These are phyloP conservation scores for Drosophila virilis DNA, from an alignment of 1,140 invertebrate genomes.

Conservation along the genomic window DNA sequence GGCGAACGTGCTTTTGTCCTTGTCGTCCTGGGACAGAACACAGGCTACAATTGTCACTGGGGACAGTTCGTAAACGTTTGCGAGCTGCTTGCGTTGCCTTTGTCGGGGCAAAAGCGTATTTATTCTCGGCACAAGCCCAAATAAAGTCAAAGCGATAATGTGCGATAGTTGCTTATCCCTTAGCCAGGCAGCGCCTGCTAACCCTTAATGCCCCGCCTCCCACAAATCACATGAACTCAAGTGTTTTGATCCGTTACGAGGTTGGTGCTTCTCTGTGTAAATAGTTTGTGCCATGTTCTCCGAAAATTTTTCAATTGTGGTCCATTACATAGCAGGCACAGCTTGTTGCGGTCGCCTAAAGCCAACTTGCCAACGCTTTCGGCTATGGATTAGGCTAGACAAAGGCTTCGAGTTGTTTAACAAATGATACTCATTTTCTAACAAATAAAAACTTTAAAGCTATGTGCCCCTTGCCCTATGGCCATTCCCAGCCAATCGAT, in stretches of 20 bases:
- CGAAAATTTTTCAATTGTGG: conserved; percentile 54
- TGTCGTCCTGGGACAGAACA: conserved; percentile 11
- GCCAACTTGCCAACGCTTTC: conserved; percentile 10
- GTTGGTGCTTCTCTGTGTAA: background rate
- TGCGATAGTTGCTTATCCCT: conserved; percentile 56
- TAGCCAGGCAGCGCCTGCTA: background rate
- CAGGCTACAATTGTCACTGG: conserved; percentile 15
- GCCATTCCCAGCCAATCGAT: too few species aligned
- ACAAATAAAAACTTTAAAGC: background rate
- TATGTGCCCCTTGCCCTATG: too few species aligned
- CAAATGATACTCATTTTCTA: background rate
- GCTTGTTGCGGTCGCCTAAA: conserved; percentile 15
- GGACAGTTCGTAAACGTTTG: conserved; percentile 28
- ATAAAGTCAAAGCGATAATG: conserved; percentile 59
- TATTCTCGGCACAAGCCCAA: conserved; percentile 62
- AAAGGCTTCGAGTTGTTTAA: conserved; percentile 17
- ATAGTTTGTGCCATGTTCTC: conserved; percentile 47
- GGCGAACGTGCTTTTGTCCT: conserved; percentile 38
- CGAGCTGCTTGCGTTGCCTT: conserved; percentile 43
- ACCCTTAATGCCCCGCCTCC: conserved; percentile 32
- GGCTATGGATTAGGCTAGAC: background rate
- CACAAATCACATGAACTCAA: conserved; percentile 24
- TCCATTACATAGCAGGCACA: conserved; percentile 23
- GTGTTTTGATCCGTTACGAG: background rate
- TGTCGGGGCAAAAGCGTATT: conserved; percentile 64